Percentiles rank a stretch among this genome's conserved stretches.
Evolutionary conservation across 2,797 vertebrate species (phyloP).

Genomic region (Staurois parvus): DNA sequence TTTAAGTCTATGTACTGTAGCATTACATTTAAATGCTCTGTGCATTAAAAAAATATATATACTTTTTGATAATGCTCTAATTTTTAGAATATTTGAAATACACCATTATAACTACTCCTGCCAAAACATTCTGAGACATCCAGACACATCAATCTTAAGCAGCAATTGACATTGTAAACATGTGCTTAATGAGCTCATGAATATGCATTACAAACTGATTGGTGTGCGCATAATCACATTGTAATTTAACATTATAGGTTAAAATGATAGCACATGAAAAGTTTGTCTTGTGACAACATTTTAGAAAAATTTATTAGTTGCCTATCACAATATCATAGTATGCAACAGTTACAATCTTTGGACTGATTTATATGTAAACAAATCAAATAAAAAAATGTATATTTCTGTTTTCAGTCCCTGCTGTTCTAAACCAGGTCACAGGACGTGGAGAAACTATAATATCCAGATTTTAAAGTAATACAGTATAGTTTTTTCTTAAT

Average conservation of each 20-base stretch:
- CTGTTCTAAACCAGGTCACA: not conserved
- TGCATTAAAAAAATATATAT: too few species aligned
- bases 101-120: conserved; percentile 16
- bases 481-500: too few species aligned
- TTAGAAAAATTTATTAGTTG: not conserved
- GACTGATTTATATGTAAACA: not conserved
- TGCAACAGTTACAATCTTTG: not conserved
- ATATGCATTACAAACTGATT: conserved; percentile 58
- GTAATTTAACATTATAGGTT: conserved; percentile 46
- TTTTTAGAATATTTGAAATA: not conserved
- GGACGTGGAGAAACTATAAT: not conserved
- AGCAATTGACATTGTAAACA: conserved; percentile 58
- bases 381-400: too few species aligned
- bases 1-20: too few species aligned
- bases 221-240: conserved; percentile 48
- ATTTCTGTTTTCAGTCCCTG: not conserved
- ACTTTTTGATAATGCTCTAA: not conserved
- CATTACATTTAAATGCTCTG: not conserved
- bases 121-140: conserved; percentile 34
- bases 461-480: too few species aligned
- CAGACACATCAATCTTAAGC: conserved; percentile 46
- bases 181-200: conserved; percentile 56
- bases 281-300: not conserved
- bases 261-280: not conserved
- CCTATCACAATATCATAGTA: not conserved